Percentiles rank a stretch among this genome's conserved stretches.
phyloP scores from a whole-genome alignment of 1,140 invertebrate genomes.

The Eciton burchellii region DNA sequence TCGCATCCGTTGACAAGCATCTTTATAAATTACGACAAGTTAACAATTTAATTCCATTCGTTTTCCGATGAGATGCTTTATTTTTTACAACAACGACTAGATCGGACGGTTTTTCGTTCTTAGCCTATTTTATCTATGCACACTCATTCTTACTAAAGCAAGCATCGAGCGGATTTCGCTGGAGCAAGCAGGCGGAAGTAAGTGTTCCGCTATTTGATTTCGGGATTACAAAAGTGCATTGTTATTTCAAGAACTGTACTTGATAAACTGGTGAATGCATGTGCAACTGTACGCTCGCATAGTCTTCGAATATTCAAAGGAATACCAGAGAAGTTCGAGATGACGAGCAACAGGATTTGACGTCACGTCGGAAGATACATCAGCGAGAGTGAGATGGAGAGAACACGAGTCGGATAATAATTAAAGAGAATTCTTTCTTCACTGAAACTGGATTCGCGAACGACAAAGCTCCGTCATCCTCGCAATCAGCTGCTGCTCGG shows the following conservation, averaged over 20 bases:
- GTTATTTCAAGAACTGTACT: not conserved
- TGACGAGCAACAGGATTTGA: too few species aligned
- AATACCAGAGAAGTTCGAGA: too few species aligned
- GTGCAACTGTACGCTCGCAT: too few species aligned
- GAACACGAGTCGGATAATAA: not conserved
- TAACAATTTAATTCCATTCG: conserved; percentile 30
- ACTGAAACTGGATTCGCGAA: not conserved
- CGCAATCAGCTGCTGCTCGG: conserved; percentile 29
- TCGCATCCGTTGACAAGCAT: not conserved
- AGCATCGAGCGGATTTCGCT: conserved; percentile 10
- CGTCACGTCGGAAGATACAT: too few species aligned
- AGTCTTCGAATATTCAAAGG: too few species aligned
- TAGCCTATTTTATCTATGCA: conserved; percentile 26
- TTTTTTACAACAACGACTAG: conserved; percentile 21
- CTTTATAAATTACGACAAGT: conserved; percentile 19
- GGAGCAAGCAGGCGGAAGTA: not conserved
- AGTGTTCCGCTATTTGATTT: not conserved
- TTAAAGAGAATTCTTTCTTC: not conserved
- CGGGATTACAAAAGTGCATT: conserved; percentile 7
- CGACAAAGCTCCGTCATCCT: not conserved
- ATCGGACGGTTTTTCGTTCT: conserved; percentile 21
- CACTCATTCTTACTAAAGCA: not conserved
- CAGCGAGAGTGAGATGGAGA: too few species aligned
- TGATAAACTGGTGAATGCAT: too few species aligned
- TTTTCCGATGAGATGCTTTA: not conserved